Conservation (phyloP, 2,797 vertebrate genomes). For the Sebastolobus altivelis region DNA sequence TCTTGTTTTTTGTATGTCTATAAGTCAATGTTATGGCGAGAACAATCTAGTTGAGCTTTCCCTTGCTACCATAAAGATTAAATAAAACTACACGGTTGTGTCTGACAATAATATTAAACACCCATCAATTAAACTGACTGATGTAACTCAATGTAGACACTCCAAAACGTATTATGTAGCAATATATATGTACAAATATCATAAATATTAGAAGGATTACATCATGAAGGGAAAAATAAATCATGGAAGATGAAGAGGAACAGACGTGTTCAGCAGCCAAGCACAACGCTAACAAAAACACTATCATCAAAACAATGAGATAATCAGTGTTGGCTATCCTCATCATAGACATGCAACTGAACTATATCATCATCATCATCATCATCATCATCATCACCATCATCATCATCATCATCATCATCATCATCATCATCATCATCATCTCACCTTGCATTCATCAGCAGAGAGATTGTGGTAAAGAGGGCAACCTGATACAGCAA, state of each 20-base stretch:
- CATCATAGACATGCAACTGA: not conserved
- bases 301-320: not conserved
- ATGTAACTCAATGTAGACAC: not conserved
- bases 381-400: no score
- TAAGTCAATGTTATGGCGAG: not conserved
- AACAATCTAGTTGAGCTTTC: not conserved
- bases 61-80: not conserved
- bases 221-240: not conserved
- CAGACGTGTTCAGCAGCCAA: not conserved
- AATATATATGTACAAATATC: not conserved
- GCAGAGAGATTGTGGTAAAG: slow-evolving; percentile 98
- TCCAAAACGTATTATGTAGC: not conserved
- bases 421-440: no score
- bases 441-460: slow-evolving; percentile 95
- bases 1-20: no score
- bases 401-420: no score
- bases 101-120: not conserved
- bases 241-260: not conserved
- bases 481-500: slow-evolving; percentile 97
- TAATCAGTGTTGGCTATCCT: not conserved
- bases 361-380: not conserved
- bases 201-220: not conserved
- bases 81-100: not conserved
- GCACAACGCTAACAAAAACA: not conserved
- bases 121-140: not conserved